Evolutionary conservation across 2,888 invertebrate genomes (phyloP).

Genomic region (Lasius platythorax): DNA sequence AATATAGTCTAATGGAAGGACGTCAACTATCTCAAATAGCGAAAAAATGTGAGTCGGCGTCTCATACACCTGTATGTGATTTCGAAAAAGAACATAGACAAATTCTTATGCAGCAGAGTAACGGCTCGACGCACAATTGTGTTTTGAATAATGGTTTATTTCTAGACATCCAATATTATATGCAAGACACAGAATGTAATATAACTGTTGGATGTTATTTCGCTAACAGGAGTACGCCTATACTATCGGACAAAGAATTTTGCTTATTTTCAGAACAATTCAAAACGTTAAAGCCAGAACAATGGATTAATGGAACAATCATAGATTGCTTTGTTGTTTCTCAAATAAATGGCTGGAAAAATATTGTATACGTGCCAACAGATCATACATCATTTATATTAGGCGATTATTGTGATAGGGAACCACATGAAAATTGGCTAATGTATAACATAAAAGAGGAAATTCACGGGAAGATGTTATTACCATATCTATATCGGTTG

Average conservation of each 20-base stretch:
- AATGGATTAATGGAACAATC: conserved; percentile 41
- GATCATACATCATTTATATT: conserved; percentile 31
- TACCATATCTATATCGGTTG: conserved; percentile 45
- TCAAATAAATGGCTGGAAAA: conserved; percentile 35
- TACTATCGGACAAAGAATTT: conserved; percentile 36
- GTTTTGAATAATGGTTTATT: conserved; percentile 45
- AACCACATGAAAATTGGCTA: conserved; percentile 1
- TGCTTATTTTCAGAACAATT: conserved; percentile 10
- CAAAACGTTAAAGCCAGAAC: background rate
- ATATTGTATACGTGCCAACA: conserved; percentile 35
- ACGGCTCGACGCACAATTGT: background rate
- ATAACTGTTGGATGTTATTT: conserved; percentile 40
- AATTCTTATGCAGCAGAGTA: background rate
- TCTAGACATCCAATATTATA: conserved; percentile 53
- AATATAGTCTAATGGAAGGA: conserved; percentile 12
- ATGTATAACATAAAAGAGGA: conserved; percentile 8
- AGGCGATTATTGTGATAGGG: conserved; percentile 28
- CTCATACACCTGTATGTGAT: background rate
- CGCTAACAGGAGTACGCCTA: background rate
- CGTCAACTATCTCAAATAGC: conserved; percentile 19
- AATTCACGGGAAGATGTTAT: conserved; percentile 22
- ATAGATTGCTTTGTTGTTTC: conserved; percentile 29
- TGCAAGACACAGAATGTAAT: conserved; percentile 25
- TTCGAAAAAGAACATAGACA: background rate
- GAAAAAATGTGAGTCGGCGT: conserved; percentile 9